Percentiles rank a stretch among this genome's conserved stretches.
These are phyloP conservation scores for Grammomys surdaster DNA, from an alignment of 2,113 vertebrate species.

Conservation along the genomic window DNA sequence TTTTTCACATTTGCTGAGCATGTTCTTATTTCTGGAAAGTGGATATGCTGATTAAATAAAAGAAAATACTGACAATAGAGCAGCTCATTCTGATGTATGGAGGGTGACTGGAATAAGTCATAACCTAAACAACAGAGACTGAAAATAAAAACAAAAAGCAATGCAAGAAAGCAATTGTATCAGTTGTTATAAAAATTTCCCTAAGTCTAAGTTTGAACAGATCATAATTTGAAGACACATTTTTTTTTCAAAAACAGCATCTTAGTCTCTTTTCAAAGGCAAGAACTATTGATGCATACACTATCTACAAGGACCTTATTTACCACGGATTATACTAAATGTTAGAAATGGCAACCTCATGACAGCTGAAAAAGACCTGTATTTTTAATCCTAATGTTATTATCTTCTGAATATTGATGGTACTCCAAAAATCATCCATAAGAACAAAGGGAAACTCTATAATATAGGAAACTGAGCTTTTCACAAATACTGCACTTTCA, in stretches of 20 bases:
- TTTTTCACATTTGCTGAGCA: background rate
- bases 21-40: background rate
- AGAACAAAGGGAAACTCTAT: background rate
- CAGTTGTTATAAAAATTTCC: background rate
- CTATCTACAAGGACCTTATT: background rate
- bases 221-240: background rate
- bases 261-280: background rate
- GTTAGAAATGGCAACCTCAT: background rate
- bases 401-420: background rate
- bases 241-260: background rate
- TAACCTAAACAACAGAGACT: background rate
- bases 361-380: background rate
- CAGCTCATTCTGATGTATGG: background rate
- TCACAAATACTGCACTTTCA: background rate
- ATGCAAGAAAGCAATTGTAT: background rate
- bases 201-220: background rate
- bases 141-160: background rate
- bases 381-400: conserved; percentile 10
- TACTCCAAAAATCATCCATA: background rate
- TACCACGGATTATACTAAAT: background rate
- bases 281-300: background rate
- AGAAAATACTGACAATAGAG: background rate
- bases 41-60: background rate
- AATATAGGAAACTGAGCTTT: background rate
- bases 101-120: background rate